phyloP scores from a whole-genome alignment of 2,888 invertebrate species.

The Asteroscopus sphinx region DNA sequence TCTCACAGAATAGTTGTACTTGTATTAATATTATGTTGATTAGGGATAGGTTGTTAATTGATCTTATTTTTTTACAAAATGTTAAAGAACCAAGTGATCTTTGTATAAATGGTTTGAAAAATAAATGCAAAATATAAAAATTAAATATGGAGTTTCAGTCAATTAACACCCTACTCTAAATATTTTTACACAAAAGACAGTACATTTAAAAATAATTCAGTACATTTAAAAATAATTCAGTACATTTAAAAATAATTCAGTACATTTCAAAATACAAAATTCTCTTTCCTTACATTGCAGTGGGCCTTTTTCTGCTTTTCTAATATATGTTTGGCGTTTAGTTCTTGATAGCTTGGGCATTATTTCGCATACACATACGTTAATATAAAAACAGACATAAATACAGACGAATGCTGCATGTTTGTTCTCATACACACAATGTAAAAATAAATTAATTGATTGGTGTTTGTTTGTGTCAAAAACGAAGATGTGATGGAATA shows the following conservation, averaged over 20 bases:
- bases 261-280: slow-evolving; percentile 61
- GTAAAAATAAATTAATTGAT: slow-evolving; percentile 35
- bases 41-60: slow-evolving; percentile 89
- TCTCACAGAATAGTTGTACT: slow-evolving; percentile 70
- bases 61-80: slow-evolving; percentile 81
- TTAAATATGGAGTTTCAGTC: slow-evolving; percentile 89
- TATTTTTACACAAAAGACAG: slow-evolving; percentile 52
- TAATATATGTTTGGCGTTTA: slow-evolving; percentile 74
- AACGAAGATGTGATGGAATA: slow-evolving; percentile 54
- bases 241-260: slow-evolving; percentile 45
- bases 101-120: slow-evolving; percentile 86
- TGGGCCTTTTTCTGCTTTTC: slow-evolving; percentile 72
- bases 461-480: slow-evolving; percentile 55
- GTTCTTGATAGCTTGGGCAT: slow-evolving; percentile 64
- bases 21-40: slow-evolving; percentile 76
- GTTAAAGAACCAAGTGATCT: slow-evolving; percentile 81
- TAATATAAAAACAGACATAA: slow-evolving; percentile 30
- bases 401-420: slow-evolving; percentile 47
- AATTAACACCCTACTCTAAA: slow-evolving; percentile 89
- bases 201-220: slow-evolving; percentile 32
- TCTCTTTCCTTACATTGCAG: slow-evolving; percentile 57
- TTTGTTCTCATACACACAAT: slow-evolving; percentile 44
- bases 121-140: slow-evolving; percentile 86
- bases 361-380: slow-evolving; percentile 41
- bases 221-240: slow-evolving; percentile 57